phyloP scores from a whole-genome alignment of 2,888 invertebrate species.

The Cephonodes hylas region DNA sequence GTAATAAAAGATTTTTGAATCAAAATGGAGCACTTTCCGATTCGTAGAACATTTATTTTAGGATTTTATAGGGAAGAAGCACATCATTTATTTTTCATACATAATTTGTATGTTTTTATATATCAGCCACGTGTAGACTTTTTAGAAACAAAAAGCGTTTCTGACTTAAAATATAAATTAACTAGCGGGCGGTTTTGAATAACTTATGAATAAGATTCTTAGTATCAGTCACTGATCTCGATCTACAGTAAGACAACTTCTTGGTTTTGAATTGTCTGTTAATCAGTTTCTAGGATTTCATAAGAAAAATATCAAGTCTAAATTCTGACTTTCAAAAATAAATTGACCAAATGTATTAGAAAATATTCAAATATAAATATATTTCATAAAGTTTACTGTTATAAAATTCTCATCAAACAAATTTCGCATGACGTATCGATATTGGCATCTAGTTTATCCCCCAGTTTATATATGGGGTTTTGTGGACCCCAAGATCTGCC shows the following conservation, averaged over 20 bases:
- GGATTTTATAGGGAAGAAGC: constrained; percentile 24
- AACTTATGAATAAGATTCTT: no score
- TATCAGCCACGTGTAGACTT: constrained; percentile 26
- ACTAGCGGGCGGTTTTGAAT: no score
- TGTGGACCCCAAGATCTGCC: constrained; percentile 57
- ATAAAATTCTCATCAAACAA: constrained; percentile 14
- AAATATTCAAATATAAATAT: neutral
- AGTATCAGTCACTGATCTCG: no score
- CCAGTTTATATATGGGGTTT: constrained; percentile 27
- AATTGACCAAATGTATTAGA: neutral
- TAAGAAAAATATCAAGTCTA: no score
- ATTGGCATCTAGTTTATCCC: constrained; percentile 21
- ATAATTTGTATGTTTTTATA: constrained; percentile 29
- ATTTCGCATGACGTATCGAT: constrained; percentile 16
- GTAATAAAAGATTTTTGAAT: constrained; percentile 26
- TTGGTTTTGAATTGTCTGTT: no score
- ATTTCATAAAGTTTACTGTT: no score
- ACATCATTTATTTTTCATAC: constrained; percentile 32
- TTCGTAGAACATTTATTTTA: constrained; percentile 28
- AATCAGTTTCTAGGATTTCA: no score
- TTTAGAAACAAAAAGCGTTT: constrained; percentile 27
- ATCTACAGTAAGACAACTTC: no score
- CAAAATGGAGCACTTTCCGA: constrained; percentile 19
- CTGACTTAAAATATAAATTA: no score
- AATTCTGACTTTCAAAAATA: neutral